A percentile compares a stretch with the other conserved stretches of the same genome.
phyloP scores from a whole-genome alignment of 2,888 invertebrate species.

The Pachliopta kotzebuea region DNA sequence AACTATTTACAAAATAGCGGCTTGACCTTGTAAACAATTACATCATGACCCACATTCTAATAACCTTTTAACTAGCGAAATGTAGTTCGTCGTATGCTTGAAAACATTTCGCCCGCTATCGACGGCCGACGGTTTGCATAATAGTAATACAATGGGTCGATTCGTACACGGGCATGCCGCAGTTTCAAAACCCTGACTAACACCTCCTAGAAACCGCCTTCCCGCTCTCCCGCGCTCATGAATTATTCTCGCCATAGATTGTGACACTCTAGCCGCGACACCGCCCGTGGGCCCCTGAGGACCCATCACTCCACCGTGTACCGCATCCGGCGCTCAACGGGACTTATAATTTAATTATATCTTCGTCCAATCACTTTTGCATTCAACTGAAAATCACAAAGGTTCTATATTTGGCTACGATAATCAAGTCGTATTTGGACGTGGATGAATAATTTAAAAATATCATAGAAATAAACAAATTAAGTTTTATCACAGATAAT shows the following conservation, averaged over 20 bases:
- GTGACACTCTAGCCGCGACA: constrained; percentile 48
- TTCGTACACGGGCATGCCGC: constrained; percentile 43
- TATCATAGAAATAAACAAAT: not conserved
- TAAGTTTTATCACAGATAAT: not conserved
- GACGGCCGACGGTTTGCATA: constrained; percentile 68
- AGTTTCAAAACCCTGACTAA: constrained; percentile 66
- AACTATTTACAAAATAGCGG: not conserved
- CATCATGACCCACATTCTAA: constrained; percentile 66
- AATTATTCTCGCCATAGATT: constrained; percentile 62
- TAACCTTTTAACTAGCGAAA: constrained; percentile 68
- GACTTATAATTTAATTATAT: constrained; percentile 27
- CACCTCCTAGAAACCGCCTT: constrained; percentile 57
- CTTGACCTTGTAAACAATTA: constrained; percentile 58
- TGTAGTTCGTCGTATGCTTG: constrained; percentile 54
- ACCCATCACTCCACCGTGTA: constrained; percentile 24
- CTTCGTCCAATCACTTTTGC: constrained; percentile 18
- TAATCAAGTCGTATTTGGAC: not conserved
- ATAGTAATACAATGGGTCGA: constrained; percentile 68
- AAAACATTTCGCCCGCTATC: constrained; percentile 47
- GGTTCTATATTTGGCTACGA: not conserved
- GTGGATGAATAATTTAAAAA: not conserved
- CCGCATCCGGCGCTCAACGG: constrained; percentile 6
- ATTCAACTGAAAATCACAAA: constrained; percentile 1
- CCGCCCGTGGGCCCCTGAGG: constrained; percentile 17
- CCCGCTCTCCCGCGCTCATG: constrained; percentile 54